A percentile compares a stretch with the other conserved stretches of the same genome.
Evolutionary conservation across 2,888 invertebrate species (phyloP).

Genomic region (Acleris sparsana): DNA sequence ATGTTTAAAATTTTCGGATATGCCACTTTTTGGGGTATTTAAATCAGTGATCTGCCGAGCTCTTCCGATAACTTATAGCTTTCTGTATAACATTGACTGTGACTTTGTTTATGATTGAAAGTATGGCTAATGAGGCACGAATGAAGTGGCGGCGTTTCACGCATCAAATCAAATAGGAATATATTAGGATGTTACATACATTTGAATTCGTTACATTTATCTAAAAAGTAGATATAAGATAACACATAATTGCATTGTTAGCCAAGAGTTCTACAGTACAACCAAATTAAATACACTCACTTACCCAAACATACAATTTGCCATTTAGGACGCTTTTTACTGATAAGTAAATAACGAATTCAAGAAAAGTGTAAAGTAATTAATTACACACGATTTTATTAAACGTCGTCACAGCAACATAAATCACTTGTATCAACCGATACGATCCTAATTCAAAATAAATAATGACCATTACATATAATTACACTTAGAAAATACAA

Average conservation of each 20-base stretch:
- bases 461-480: constrained; percentile 48
- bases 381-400: constrained; percentile 37
- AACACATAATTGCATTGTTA: too few species aligned
- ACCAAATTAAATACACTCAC: too few species aligned
- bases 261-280: too few species aligned
- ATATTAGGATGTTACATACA: background rate
- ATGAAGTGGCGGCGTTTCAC: background rate
- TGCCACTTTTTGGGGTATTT: too few species aligned
- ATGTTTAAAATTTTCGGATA: too few species aligned
- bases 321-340: background rate
- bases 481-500: constrained; percentile 49
- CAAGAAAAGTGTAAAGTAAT: background rate
- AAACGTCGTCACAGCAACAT: constrained; percentile 75
- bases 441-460: constrained; percentile 59
- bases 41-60: too few species aligned
- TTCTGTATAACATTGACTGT: too few species aligned
- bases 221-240: too few species aligned
- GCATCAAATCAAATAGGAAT: background rate
- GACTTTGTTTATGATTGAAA: too few species aligned
- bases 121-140: background rate
- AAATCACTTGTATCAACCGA: constrained; percentile 76
- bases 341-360: background rate
- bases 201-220: background rate
- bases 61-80: too few species aligned
- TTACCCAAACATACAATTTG: too few species aligned